Conservation (phyloP, 2,113 vertebrate species). For the Narcine bancroftii region DNA sequence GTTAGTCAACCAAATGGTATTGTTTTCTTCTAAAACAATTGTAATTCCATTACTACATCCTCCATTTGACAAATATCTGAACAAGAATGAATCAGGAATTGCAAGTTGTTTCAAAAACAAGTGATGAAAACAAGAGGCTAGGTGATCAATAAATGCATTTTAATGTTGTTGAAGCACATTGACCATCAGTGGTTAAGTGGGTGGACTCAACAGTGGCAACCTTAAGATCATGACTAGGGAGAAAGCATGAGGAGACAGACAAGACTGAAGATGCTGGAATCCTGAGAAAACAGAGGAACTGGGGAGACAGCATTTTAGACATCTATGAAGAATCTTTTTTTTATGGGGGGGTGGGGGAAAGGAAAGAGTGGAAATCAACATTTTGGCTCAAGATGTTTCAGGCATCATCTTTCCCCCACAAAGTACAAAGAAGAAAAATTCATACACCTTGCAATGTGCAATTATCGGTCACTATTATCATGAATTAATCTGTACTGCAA, state of each 20-base stretch:
- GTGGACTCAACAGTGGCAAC: not conserved
- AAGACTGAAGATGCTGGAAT: too few relatives aligned
- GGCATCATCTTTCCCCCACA: not conserved
- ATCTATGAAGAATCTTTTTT: too few relatives aligned
- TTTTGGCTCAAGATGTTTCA: not conserved
- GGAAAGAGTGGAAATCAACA: too few relatives aligned
- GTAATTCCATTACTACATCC: too few relatives aligned
- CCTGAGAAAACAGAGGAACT: too few relatives aligned
- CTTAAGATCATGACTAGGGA: not conserved
- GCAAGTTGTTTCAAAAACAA: not conserved
- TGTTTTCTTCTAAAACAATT: too few relatives aligned
- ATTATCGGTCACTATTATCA: not conserved
- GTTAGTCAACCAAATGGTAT: too few relatives aligned
- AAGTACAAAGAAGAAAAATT: not conserved
- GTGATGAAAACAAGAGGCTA: not conserved
- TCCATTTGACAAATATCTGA: not conserved
- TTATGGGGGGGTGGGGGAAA: too few relatives aligned
- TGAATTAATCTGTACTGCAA: not conserved
- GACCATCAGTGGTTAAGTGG: not conserved
- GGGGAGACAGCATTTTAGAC: too few relatives aligned
- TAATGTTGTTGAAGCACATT: not conserved
- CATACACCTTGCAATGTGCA: not conserved
- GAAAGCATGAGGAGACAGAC: too few relatives aligned
- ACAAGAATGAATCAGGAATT: too few relatives aligned
- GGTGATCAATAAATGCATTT: not conserved